Evolutionary conservation across 1,140 invertebrate species (phyloP), one percentile per base, ranked within the genome.

Genomic region (Brachionus koreanus): DNA sequence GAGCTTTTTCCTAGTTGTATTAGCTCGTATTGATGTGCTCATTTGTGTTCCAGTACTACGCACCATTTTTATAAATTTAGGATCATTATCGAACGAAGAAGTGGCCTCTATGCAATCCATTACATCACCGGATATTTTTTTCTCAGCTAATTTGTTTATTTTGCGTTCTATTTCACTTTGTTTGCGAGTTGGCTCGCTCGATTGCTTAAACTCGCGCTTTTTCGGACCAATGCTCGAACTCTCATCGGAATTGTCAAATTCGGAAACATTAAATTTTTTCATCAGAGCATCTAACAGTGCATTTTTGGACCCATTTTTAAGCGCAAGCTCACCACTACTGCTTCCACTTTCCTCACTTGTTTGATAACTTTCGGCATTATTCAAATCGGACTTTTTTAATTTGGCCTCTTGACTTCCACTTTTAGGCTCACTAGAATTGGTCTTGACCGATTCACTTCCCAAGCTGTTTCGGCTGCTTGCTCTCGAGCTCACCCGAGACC

Each of bases 41-140:
- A 79, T 61, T 79, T 79, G 76, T 1, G 76, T 79, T 0, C 49
- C 76, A 23, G 76, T 79, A 25, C 49, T 79, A 3, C 61, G n/a
- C 10, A 79, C 76, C 23, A 79, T 61, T 42, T 79, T 79, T 7
- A 79, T 79, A 23, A 29, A 65, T 79, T 79, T 79, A 4, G 76
- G 76, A 57, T 57, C 76, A 43, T 57, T 13, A 23, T 79, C 76
- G 5, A 61, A 65, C 0, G 76, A 79, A 23, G 76, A 79, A 3
- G 46, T 16, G 0, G 76, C 76, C 3, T 57, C 61, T 42, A 25
- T 79, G 39, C 3, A 42, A 25, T 65, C 39, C 29, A 10, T 61
- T 2, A 16, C 1, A 39, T 79, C 39, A 13, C n/a, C 16, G 19
- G 76, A 61, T 10, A 61, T 43, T n/a, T 63, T 65, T 61, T 61